Evolutionary conservation across 2,888 invertebrate genomes (phyloP).

Genomic region (Sinohyriopsis cumingii): DNA sequence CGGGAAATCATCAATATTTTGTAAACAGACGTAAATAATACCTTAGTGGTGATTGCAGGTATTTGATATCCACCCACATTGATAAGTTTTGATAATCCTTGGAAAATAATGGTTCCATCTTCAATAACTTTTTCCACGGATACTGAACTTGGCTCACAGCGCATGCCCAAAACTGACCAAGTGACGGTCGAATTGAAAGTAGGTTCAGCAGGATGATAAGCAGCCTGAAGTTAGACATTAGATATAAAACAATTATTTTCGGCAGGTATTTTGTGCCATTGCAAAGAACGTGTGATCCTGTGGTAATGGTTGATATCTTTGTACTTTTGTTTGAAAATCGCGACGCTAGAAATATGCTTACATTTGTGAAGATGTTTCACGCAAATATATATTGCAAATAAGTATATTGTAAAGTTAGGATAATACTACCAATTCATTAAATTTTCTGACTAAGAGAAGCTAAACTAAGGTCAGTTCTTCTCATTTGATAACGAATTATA

Average conservation of each 20-base stretch:
- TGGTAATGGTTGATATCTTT: too few relatives aligned
- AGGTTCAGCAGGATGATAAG: constrained; percentile 9
- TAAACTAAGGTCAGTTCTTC: too few relatives aligned
- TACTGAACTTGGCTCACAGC: constrained; percentile 10
- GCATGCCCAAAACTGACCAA: constrained; percentile 20
- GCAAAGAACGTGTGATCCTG: too few relatives aligned
- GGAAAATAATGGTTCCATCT: constrained; percentile 1
- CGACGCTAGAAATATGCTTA: too few relatives aligned
- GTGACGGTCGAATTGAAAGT: background rate
- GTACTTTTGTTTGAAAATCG: too few relatives aligned
- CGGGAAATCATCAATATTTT: background rate
- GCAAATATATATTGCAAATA: too few relatives aligned
- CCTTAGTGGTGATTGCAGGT: constrained; percentile 4
- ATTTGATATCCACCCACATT: constrained; percentile 6
- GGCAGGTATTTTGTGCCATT: too few relatives aligned
- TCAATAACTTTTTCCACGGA: constrained; percentile 8
- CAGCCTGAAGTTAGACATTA: constrained; percentile 3
- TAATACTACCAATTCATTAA: too few relatives aligned
- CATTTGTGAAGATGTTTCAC: too few relatives aligned
- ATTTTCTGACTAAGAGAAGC: too few relatives aligned
- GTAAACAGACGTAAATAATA: constrained; percentile 4
- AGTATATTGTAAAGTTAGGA: too few relatives aligned
- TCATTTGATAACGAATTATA: too few relatives aligned
- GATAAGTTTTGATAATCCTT: constrained; percentile 4
- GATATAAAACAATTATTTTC: background rate